Conservation (phyloP, 2,797 vertebrate species). For the Microctenopoma lineatum region DNA sequence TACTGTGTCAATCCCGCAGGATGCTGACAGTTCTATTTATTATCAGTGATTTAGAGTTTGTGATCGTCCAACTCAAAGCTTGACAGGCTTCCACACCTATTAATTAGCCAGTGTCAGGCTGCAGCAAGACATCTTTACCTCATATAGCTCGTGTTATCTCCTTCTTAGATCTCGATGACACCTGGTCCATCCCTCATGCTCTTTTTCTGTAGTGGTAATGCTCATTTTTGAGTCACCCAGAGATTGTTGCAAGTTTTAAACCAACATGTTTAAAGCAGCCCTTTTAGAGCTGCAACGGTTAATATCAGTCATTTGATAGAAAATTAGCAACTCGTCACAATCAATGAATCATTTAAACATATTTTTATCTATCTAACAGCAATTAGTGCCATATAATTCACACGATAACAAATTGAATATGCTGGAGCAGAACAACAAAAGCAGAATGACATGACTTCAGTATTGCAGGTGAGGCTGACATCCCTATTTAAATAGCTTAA, state of each 20-base stretch:
- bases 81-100: not conserved
- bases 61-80: not conserved
- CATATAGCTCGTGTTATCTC: too few relatives aligned
- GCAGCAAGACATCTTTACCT: not conserved
- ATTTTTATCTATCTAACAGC: too few relatives aligned
- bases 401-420: not conserved
- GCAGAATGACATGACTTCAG: not conserved
- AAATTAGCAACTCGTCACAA: not conserved
- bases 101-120: not conserved
- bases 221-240: not conserved
- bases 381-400: too few relatives aligned
- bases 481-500: constrained; percentile 2
- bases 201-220: not conserved
- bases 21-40: not conserved
- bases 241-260: not conserved
- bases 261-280: too few relatives aligned
- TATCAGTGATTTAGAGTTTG: constrained; percentile 6
- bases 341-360: too few relatives aligned
- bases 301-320: not conserved
- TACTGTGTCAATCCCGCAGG: constrained; percentile 1
- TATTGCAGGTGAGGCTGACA: constrained; percentile 10
- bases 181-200: not conserved
- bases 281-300: not conserved
- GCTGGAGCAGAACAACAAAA: not conserved
- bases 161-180: not conserved